Conservation (phyloP, 1,140 invertebrate species). For the Zaprionus vittiger region DNA sequence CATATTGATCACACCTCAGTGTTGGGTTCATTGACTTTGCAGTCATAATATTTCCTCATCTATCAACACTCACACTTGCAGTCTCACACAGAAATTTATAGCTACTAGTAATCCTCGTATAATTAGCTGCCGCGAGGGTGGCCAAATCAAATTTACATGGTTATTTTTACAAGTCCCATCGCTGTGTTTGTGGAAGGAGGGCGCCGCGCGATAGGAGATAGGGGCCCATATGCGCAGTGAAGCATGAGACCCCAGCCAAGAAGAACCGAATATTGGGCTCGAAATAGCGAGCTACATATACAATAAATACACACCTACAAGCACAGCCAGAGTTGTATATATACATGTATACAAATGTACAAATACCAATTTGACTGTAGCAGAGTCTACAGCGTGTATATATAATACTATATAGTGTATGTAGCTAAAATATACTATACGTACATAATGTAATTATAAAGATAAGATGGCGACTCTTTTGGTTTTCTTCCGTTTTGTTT, state of each 20-base stretch:
- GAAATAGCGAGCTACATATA: conserved; percentile 54
- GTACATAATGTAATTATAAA: conserved; percentile 31
- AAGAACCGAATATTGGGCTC: conserved; percentile 54
- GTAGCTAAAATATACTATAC: conserved; percentile 2
- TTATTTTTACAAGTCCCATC: conserved; percentile 72
- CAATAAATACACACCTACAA: conserved; percentile 26
- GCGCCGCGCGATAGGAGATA: conserved; percentile 17
- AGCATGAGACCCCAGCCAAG: conserved; percentile 75
- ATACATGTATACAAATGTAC: not conserved
- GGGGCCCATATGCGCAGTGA: conserved; percentile 56
- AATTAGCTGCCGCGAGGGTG: conserved; percentile 71
- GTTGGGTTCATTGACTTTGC: conserved; percentile 64
- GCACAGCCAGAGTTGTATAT: not conserved
- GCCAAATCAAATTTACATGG: conserved; percentile 76
- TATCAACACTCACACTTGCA: conserved; percentile 12
- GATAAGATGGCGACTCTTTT: conserved; percentile 47
- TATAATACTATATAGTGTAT: not conserved
- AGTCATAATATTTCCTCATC: conserved; percentile 45
- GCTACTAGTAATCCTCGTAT: conserved; percentile 53
- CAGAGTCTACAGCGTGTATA: not conserved
- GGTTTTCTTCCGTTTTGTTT: conserved; percentile 69
- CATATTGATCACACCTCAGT: conserved; percentile 43
- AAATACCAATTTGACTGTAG: conserved; percentile 49
- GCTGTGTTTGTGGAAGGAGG: conserved; percentile 31
- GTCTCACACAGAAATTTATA: conserved; percentile 48